Base-by-base conservation (phyloP, 2,113 vertebrate genomes). In the Paramisgurnus dabryanus region DNA sequence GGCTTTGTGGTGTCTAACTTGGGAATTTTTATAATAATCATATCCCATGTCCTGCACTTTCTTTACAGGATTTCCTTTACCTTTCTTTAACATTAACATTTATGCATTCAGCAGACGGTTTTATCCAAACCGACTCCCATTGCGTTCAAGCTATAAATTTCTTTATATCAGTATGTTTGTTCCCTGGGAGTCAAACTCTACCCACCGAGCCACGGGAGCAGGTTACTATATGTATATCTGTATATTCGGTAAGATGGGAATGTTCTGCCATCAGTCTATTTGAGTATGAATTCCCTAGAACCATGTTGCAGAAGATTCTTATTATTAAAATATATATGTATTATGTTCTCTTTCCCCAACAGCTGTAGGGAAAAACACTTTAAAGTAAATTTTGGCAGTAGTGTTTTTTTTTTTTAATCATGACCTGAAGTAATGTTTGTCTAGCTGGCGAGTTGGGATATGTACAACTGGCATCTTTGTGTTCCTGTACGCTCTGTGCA, bases 401-500 rank as follows among this genome's bases (percentile, higher is more conserved):
- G 4, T 47, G 17, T 75, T 73, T 22, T 63, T 22, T 22, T 63
- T 22, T 63, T 49, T 12, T 45, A 75, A 49, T 7, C 58, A 49
- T 64, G 58, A 49, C 63, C 63, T 43, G 49, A 75, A 49, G 8
- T 47, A 15, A 22, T 64, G 58, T 75, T 78, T 72, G 55, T 58
- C 65, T 70, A 74, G 69, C 67, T 65, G 72, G 63, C 67, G 39
- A 72, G 75, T 18, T 50, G 57, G 73, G 73, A 63, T 60, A 63
- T 67, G 27, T 6, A 13, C 49, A 63, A 22, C n/a, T 70, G 66
- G 63, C 58, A 68, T 60, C 60, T 74, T 67, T 80, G 67, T 86
- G 68, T 83, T 76, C 45, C 76, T 72, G 80, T 82, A 58, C 86
- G 50, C 50, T 11, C 34, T n/a, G 80, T 81, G 61, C 67, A 71